phyloP scores from a whole-genome alignment of 2,888 invertebrate species.

The Coenonympha arcania region DNA sequence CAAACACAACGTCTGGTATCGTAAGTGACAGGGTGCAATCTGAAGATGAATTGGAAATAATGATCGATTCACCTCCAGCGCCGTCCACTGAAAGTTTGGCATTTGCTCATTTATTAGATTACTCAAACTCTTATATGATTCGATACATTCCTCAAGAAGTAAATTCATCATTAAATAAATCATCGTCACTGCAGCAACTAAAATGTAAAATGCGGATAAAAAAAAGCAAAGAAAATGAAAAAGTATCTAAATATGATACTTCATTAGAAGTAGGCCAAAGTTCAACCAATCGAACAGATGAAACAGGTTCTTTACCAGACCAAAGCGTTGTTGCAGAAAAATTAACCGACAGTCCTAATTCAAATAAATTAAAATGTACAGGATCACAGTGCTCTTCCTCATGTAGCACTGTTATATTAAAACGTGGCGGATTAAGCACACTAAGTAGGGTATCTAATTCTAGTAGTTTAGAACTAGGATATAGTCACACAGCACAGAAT shows the following conservation, averaged over 20 bases:
- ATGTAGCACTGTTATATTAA: conserved; percentile 89
- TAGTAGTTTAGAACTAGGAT: conserved; percentile 87
- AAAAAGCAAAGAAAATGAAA: conserved; percentile 54
- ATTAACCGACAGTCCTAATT: conserved; percentile 72
- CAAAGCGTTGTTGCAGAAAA: conserved; percentile 60
- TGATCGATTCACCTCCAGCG: conserved; percentile 88
- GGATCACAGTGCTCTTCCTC: conserved; percentile 90
- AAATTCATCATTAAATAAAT: conserved; percentile 49
- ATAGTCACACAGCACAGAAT: conserved; percentile 90
- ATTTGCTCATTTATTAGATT: conserved; percentile 82
- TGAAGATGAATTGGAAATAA: conserved; percentile 93
- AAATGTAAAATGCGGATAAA: conserved; percentile 49
- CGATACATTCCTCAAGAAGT: conserved; percentile 46
- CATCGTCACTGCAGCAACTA: conserved; percentile 55
- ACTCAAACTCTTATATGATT: conserved; percentile 66
- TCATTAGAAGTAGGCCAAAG: conserved; percentile 38
- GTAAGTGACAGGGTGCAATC: conserved; percentile 96
- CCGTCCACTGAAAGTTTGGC: conserved; percentile 90
- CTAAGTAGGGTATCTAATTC: conserved; percentile 81
- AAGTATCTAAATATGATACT: conserved; percentile 38
- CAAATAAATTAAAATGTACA: conserved; percentile 76
- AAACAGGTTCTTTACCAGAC: conserved; percentile 54
- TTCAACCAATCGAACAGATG: conserved; percentile 46
- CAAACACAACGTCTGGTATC: conserved; percentile 97
- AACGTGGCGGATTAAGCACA: conserved; percentile 66